Percentiles rank a stretch among this genome's conserved stretches.
phyloP scores from a whole-genome alignment of 2,797 vertebrate genomes.

The Tinamus major region DNA sequence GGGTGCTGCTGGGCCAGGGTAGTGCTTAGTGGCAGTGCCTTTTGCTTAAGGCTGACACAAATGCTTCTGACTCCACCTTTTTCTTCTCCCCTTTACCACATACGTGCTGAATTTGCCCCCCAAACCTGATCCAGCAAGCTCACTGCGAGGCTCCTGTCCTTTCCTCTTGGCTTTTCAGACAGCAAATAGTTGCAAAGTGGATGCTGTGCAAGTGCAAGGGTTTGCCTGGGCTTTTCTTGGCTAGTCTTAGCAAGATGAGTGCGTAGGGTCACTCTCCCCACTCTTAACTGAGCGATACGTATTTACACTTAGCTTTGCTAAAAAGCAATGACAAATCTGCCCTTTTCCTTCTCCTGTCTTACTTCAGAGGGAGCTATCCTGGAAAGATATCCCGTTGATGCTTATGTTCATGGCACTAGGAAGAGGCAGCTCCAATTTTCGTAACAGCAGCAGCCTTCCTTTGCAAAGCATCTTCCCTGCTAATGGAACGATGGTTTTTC shows the following conservation, averaged over 20 bases:
- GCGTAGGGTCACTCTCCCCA: not conserved
- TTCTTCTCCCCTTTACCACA: not conserved
- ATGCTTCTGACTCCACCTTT: not conserved
- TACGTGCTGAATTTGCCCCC: not conserved
- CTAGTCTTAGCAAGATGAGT: not conserved
- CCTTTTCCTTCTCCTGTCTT: constrained; percentile 17
- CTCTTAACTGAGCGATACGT: not conserved
- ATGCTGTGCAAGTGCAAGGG: not conserved
- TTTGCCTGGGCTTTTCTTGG: not conserved
- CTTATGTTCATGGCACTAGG: not conserved
- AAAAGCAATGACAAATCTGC: not conserved
- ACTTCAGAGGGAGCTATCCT: constrained; percentile 17
- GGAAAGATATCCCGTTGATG: not conserved
- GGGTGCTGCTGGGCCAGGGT: not conserved
- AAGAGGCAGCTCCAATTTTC: constrained; percentile 16
- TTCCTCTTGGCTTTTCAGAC: not conserved
- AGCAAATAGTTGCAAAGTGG: not conserved
- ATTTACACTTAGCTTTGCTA: constrained; percentile 2
- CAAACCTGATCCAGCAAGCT: not conserved
- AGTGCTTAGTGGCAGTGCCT: not conserved
- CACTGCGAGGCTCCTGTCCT: not conserved
- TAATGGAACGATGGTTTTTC: not conserved
- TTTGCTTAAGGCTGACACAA: constrained; percentile 21
- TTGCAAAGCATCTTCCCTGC: constrained; percentile 21
- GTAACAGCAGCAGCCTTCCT: not conserved